Evolutionary conservation across 1,140 invertebrate species (phyloP), one percentile per base, ranked within the genome.

Genomic region (Lepidurus apus): DNA sequence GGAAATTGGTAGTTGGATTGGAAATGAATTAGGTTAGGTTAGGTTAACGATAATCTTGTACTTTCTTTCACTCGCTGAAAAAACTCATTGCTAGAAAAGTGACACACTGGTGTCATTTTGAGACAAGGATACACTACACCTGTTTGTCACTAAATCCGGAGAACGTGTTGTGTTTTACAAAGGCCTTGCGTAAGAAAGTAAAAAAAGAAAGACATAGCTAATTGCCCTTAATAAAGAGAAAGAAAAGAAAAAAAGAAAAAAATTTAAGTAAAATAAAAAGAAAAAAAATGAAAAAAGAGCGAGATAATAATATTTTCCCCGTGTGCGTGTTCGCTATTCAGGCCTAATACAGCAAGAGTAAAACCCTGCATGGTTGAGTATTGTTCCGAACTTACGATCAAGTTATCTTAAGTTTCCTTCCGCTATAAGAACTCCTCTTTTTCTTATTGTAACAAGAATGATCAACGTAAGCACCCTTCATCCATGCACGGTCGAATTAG

Each of bases 331-430:
- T 65, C 53, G 3, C 53, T 65, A 21, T 4, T 13, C 10, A 65
- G 53, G 53, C 53, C 53, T 65, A 65, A 65, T 65, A 65, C 17
- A 65, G 53, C 53, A 65, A 21, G 21, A 65, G 53, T 65, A 21
- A 65, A 21, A 9, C 21, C 6, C 6, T n/a, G 53, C 53, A n/a
- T 21, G 53, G 21, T 7, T 65, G 53, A 9, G n/a, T 65, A 13
- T 65, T n/a, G 53, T 65, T 21, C 0, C 53, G 13, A n/a, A 26
- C 47, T 11, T n/a, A 11, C 13, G 13, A 65, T 13, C 53, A 17
- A 65, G n/a, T 65, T 65, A 65, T 13, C 53, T 1, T 13, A 7
- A 17, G 53, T 65, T 65, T 65, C 53, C 53, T 65, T 65, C 53
- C 53, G 3, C 53, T 65, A 65, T 65, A 65, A n/a, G 53, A 1